Conservation (phyloP, 2,113 vertebrate species). For the Numida meleagris region DNA sequence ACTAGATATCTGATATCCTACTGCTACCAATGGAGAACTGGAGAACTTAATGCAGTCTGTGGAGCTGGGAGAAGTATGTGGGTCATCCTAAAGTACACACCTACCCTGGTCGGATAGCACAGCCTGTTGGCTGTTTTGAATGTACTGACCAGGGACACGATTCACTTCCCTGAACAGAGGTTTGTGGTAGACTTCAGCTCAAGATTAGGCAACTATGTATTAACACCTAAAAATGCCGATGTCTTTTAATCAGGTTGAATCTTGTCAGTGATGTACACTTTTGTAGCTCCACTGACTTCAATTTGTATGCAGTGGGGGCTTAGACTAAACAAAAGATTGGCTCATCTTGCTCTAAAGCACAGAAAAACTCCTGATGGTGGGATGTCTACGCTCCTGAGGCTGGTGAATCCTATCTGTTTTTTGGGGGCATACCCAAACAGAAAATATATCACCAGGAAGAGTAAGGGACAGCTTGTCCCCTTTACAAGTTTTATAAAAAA, state of each 20-base stretch:
- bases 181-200: not conserved
- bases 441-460: not conserved
- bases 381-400: not conserved
- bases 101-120: not conserved
- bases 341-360: not conserved
- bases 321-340: not conserved
- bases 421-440: not conserved
- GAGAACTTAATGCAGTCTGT: not conserved
- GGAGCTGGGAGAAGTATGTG: not conserved
- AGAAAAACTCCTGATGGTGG: not conserved
- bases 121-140: not conserved
- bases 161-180: not conserved
- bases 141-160: not conserved
- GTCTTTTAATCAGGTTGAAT: not conserved
- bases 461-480: not conserved
- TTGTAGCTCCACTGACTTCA: not conserved
- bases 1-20: not conserved
- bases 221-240: not conserved
- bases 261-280: not conserved
- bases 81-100: not conserved
- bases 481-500: not conserved
- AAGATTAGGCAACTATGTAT: not conserved
- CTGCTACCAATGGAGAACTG: not conserved
- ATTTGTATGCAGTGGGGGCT: not conserved
- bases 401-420: not conserved